Percentiles rank a stretch among this genome's conserved stretches.
Evolutionary conservation across 2,113 vertebrate genomes (phyloP).

Genomic region (Neolamprologus variostigma): DNA sequence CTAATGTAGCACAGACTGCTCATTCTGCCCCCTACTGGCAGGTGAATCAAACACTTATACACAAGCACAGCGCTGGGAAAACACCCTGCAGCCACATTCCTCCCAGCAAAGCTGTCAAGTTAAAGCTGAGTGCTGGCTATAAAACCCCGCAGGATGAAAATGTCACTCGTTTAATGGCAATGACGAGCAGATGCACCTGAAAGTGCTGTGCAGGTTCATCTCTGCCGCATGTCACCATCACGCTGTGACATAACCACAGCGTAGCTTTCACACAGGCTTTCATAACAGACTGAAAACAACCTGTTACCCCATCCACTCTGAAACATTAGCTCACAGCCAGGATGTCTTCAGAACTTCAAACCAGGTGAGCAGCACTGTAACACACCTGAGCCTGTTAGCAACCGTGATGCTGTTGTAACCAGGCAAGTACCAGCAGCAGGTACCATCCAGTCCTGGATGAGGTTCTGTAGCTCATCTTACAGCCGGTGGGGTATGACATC

Average conservation of each 20-base stretch:
- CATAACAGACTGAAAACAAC: neutral
- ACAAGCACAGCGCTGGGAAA: neutral
- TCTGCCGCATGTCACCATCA: neutral
- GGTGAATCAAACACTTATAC: neutral
- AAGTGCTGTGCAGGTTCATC: accelerated
- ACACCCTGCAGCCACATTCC: neutral
- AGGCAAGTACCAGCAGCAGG: neutral
- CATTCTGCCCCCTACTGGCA: neutral
- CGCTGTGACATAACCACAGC: accelerated
- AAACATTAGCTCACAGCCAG: neutral
- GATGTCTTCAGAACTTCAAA: neutral
- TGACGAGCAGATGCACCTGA: neutral
- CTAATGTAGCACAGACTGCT: neutral
- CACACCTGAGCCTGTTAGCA: neutral
- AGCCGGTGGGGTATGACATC: neutral
- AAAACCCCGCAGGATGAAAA: neutral
- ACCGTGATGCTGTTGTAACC: neutral
- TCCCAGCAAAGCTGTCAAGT: neutral
- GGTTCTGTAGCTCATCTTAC: neutral
- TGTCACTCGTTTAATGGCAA: accelerated
- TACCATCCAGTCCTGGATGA: neutral
- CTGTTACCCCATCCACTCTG: accelerated
- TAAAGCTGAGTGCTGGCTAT: neutral
- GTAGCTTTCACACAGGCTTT: neutral
- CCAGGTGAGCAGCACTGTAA: neutral